A percentile compares a stretch with the other conserved stretches of the same genome.
Conservation (phyloP, 2,113 vertebrate species). For the Otocyon megalotis region DNA sequence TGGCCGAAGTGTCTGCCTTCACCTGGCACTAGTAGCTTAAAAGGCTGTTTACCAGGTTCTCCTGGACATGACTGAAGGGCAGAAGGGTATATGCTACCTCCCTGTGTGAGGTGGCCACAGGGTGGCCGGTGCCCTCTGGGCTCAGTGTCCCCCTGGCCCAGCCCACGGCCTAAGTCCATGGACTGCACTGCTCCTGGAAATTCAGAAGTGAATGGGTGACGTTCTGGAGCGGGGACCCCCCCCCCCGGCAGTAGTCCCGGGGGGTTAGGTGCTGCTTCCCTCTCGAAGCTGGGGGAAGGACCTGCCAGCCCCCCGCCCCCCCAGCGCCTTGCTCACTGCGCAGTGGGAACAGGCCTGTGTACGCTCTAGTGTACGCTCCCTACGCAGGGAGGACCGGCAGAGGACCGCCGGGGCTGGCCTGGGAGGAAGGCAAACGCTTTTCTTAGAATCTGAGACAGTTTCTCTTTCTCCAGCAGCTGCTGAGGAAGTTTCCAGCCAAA, state of each 20-base stretch:
- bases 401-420: too few relatives aligned
- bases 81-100: rapidly evolving
- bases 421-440: not conserved
- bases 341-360: too few relatives aligned
- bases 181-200: conserved; percentile 67
- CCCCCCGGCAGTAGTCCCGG: not conserved
- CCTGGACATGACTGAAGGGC: too few relatives aligned
- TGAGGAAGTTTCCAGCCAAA: not conserved
- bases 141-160: rapidly evolving
- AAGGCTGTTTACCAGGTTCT: not conserved
- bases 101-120: not conserved
- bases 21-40: rapidly evolving
- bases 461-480: not conserved
- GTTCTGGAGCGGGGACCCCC: not conserved
- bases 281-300: too few relatives aligned
- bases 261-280: not conserved
- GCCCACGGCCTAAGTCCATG: too few relatives aligned
- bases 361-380: not conserved
- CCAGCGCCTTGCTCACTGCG: rapidly evolving
- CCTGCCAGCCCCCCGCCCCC: too few relatives aligned
- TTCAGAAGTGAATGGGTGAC: not conserved
- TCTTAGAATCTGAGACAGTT: not conserved
- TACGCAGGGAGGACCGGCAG: rapidly evolving
- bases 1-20: not conserved
- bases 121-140: rapidly evolving